Percentiles rank a stretch among this genome's conserved stretches.
Evolutionary conservation across 2,888 invertebrate species (phyloP).

Genomic region (Automeris io): DNA sequence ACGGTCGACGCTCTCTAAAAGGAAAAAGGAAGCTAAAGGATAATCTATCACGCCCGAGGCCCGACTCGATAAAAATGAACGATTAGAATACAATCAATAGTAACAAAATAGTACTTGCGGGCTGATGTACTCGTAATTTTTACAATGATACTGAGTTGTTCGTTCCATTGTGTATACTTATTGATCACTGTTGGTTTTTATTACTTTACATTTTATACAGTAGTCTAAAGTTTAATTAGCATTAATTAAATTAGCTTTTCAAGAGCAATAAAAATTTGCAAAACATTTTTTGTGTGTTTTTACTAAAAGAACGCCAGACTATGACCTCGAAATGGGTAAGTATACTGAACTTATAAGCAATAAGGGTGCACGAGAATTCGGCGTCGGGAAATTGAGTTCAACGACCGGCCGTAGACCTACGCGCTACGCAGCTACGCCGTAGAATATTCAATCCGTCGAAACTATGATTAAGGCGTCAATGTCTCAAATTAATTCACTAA

Average conservation of each 20-base stretch:
- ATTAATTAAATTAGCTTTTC: too few species aligned
- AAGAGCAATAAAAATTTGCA: too few species aligned
- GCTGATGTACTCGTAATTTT: slow-evolving; percentile 22
- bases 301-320: slow-evolving; percentile 44
- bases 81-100: slow-evolving; percentile 65
- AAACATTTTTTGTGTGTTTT: slow-evolving; percentile 13
- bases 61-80: slow-evolving; percentile 73
- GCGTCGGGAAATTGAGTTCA: slow-evolving; percentile 52
- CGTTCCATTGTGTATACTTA: too few species aligned
- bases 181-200: too few species aligned
- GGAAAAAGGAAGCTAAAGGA: slow-evolving; percentile 73
- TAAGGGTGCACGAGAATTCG: slow-evolving; percentile 55
- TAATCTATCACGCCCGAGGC: slow-evolving; percentile 74
- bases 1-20: slow-evolving; percentile 74
- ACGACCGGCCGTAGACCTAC: slow-evolving; percentile 66
- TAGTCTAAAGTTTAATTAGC: too few species aligned
- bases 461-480: slow-evolving; percentile 10
- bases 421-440: slow-evolving; percentile 70
- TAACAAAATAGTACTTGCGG: slow-evolving; percentile 40
- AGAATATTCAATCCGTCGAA: slow-evolving; percentile 37
- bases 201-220: too few species aligned
- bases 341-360: slow-evolving; percentile 38
- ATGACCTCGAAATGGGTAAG: slow-evolving; percentile 45
- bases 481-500: not conserved
- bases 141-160: too few species aligned